Conservation (phyloP, 2,113 vertebrate species). For the Pygoscelis adeliae region DNA sequence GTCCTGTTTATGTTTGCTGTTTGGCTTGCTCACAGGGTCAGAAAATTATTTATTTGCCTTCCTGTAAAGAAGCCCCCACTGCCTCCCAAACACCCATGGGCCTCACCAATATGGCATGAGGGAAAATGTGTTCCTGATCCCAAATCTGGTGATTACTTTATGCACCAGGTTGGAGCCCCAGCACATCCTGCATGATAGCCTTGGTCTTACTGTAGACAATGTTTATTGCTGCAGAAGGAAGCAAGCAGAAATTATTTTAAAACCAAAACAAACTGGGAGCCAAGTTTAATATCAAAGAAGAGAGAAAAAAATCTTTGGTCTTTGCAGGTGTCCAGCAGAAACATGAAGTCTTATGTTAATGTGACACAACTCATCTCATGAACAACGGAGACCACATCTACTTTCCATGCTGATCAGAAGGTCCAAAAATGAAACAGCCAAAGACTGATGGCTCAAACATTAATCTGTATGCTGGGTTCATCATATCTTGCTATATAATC, state of each 20-base stretch:
- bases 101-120: neutral
- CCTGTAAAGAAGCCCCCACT: neutral
- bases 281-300: neutral
- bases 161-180: neutral
- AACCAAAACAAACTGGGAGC: neutral
- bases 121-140: neutral
- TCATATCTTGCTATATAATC: neutral
- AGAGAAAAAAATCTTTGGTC: neutral
- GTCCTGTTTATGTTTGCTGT: neutral
- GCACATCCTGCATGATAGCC: neutral
- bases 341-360: neutral
- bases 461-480: neutral
- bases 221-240: neutral
- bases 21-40: neutral
- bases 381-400: neutral
- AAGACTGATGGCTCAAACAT: neutral
- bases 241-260: neutral
- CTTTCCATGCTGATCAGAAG: neutral
- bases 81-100: neutral
- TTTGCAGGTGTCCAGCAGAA: neutral
- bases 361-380: neutral
- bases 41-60: neutral
- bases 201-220: neutral
- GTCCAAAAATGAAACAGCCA: neutral
- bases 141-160: neutral